Evolutionary conservation across 2,113 vertebrate species (phyloP).

Genomic region (Malurus elegans): DNA sequence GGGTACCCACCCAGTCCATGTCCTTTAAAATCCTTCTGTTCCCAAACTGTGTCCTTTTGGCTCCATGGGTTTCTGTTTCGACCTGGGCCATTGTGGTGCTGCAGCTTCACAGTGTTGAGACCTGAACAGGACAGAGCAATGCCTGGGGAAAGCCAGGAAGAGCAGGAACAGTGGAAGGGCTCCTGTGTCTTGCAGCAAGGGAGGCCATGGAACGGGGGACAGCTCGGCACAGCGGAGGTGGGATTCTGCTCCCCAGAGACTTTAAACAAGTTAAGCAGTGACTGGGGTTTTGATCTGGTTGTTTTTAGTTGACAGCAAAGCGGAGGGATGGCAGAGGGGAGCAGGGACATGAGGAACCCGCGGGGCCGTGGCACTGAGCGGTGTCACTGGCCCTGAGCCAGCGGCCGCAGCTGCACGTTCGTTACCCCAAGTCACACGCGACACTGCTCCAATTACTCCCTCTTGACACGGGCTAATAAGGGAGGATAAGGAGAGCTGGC

Average conservation of each 20-base stretch:
- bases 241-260: not conserved
- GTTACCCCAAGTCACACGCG: not conserved
- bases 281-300: not conserved
- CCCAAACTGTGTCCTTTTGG: not conserved
- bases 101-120: not conserved
- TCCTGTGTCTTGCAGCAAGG: rapidly evolving
- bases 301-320: not conserved
- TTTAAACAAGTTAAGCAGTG: not conserved
- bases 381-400: not conserved
- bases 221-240: not conserved
- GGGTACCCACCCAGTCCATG: not conserved
- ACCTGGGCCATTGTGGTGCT: not conserved
- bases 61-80: not conserved
- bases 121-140: not conserved
- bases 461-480: constrained; percentile 37
- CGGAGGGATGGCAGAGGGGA: not conserved
- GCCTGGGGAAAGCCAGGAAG: not conserved
- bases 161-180: not conserved
- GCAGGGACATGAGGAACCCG: not conserved
- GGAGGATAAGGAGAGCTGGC: not conserved
- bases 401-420: not conserved
- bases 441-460: constrained; percentile 22
- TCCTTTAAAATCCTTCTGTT: not conserved
- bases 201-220: not conserved
- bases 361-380: not conserved